A percentile compares a stretch with the other conserved stretches of the same genome.
Evolutionary conservation across 2,113 vertebrate species (phyloP).

Genomic region (Acinonyx jubatus): DNA sequence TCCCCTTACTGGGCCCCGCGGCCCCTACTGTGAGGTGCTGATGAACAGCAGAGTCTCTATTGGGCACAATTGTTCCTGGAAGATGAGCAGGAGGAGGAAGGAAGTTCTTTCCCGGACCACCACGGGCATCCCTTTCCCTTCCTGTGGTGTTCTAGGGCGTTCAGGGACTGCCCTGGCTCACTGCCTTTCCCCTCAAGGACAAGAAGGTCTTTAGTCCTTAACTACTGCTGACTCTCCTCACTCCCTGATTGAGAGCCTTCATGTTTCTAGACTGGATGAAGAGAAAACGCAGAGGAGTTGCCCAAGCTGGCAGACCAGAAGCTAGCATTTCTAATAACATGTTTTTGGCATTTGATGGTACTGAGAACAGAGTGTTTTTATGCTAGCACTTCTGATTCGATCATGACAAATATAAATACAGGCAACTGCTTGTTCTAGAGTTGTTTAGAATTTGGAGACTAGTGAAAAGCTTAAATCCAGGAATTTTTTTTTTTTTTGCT

Average conservation of each 20-base stretch:
- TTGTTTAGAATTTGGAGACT: neutral
- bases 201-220: neutral
- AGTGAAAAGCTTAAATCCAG: neutral
- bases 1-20: neutral
- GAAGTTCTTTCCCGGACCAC: neutral
- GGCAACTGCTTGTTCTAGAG: neutral
- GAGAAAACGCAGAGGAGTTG: neutral
- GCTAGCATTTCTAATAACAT: neutral
- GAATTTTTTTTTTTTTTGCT: neutral
- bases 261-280: neutral
- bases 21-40: neutral
- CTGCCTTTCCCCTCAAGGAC: neutral
- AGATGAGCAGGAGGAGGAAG: neutral
- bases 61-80: neutral
- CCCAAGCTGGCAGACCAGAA: neutral
- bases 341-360: neutral
- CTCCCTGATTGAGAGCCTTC: no score
- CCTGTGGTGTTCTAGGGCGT: neutral
- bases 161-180: no score
- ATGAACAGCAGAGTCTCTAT: neutral
- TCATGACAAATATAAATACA: neutral
- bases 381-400: neutral
- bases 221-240: neutral
- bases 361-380: neutral
- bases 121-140: neutral